Percentiles rank a stretch among this genome's conserved stretches.
These are phyloP conservation scores for Eriosoma lanigerum DNA, from an alignment of 1,140 invertebrate species.

Conservation along the genomic window DNA sequence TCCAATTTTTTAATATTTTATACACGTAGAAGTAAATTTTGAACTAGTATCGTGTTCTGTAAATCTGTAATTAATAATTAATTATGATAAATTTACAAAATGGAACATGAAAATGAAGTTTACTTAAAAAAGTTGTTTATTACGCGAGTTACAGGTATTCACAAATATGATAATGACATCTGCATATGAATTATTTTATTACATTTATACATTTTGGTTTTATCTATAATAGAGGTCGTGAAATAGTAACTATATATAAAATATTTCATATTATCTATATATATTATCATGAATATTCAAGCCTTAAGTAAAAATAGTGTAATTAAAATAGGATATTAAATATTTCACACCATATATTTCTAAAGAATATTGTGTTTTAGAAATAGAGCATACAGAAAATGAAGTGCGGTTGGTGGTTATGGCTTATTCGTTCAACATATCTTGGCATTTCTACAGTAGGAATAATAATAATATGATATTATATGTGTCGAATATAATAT, in stretches of 20 bases:
- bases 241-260: too few species aligned
- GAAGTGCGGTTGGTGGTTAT: conserved; percentile 4
- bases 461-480: background rate
- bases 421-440: background rate
- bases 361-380: background rate
- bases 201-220: conserved; percentile 6
- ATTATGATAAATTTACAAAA: too few species aligned
- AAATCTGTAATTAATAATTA: too few species aligned
- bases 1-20: too few species aligned
- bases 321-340: background rate
- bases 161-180: background rate
- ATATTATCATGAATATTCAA: background rate
- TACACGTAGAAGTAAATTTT: too few species aligned
- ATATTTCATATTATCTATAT: too few species aligned
- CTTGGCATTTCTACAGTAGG: too few species aligned
- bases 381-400: conserved; percentile 19
- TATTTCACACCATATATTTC: conserved; percentile 4
- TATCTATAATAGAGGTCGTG: background rate
- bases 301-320: background rate
- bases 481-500: background rate
- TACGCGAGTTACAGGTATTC: background rate
- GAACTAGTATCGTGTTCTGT: too few species aligned
- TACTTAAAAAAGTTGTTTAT: too few species aligned
- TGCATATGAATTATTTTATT: background rate
- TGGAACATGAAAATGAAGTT: too few species aligned